Conservation (phyloP, 2,888 invertebrate genomes). For the Eupeodes luniger region DNA sequence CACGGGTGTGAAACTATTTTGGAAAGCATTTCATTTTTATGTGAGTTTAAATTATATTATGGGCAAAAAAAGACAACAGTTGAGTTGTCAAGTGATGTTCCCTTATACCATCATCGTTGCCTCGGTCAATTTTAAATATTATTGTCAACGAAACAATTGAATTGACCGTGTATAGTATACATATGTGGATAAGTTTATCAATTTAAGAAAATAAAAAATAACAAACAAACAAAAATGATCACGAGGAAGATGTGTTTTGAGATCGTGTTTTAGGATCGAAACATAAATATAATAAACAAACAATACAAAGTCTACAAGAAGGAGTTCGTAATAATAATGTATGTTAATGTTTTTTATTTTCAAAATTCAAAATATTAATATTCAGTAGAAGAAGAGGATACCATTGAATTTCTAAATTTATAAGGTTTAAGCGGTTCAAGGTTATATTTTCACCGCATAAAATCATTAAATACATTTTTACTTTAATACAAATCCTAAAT, state of each 20-base stretch:
- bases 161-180: slow-evolving; percentile 58
- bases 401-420: no score
- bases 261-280: slow-evolving; percentile 38
- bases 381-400: neutral
- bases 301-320: neutral
- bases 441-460: no score
- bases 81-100: slow-evolving; percentile 24
- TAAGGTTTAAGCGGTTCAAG: no score
- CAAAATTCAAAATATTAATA: neutral
- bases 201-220: slow-evolving; percentile 37
- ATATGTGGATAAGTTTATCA: slow-evolving; percentile 53
- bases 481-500: no score
- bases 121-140: slow-evolving; percentile 34
- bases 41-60: neutral
- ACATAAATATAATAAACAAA: neutral
- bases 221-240: slow-evolving; percentile 34
- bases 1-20: slow-evolving; percentile 11
- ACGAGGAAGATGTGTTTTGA: slow-evolving; percentile 57
- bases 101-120: neutral
- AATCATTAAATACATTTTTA: no score
- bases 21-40: neutral
- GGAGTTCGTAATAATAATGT: neutral
- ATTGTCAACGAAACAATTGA: slow-evolving; percentile 67
- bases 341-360: neutral
- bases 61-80: neutral